Conservation (phyloP, 2,888 invertebrate genomes). For the Drosophila demipolita region DNA sequence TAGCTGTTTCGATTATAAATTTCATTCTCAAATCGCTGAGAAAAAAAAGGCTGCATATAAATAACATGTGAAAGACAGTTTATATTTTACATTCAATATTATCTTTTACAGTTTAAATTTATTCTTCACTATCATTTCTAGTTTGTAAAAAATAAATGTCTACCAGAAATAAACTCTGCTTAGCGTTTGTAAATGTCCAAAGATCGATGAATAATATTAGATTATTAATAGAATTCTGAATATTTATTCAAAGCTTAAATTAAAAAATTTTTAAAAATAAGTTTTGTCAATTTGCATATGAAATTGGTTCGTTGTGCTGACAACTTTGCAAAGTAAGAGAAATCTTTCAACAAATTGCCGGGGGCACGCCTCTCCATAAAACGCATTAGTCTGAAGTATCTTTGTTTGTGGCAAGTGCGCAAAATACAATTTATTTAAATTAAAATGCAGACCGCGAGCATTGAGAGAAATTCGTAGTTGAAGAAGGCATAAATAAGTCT, state of each 20-base stretch:
- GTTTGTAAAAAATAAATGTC: neutral
- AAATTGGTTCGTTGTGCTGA: slow-evolving; percentile 14
- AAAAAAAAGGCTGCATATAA: neutral
- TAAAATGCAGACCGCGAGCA: slow-evolving; percentile 68
- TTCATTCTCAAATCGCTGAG: neutral
- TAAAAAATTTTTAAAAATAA: neutral
- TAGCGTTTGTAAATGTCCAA: neutral
- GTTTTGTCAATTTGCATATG: neutral
- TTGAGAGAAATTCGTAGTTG: slow-evolving; percentile 24
- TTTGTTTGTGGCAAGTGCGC: slow-evolving; percentile 16
- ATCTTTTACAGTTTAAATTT: neutral
- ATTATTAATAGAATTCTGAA: too few relatives aligned
- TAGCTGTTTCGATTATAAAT: slow-evolving; percentile 2
- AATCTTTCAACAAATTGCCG: slow-evolving; percentile 42
- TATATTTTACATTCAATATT: neutral
- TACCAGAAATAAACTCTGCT: neutral
- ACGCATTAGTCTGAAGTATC: neutral
- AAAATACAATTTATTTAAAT: slow-evolving; percentile 71
- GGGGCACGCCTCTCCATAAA: slow-evolving; percentile 36
- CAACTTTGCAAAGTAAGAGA: slow-evolving; percentile 49
- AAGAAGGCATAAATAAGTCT: slow-evolving; percentile 5
- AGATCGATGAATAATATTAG: neutral
- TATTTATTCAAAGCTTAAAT: neutral
- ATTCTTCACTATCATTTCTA: neutral
- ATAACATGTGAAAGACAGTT: neutral